Percentiles rank a stretch among this genome's conserved stretches.
Conservation (phyloP, 2,888 invertebrate genomes). For the Timema cristinae region DNA sequence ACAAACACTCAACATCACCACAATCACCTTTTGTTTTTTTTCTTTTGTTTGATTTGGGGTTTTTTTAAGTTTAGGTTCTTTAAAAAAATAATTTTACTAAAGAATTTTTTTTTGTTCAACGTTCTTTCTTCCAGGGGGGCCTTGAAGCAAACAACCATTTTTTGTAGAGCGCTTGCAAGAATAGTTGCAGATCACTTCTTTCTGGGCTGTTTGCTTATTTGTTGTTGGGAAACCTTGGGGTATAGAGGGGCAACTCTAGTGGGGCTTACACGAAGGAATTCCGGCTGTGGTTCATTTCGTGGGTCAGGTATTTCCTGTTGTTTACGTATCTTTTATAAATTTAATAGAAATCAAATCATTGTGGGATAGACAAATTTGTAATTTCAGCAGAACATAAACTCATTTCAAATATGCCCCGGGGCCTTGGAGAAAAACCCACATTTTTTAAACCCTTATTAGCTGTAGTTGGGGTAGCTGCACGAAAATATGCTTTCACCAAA, state of each 20-base stretch:
- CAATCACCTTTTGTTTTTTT: too few species aligned
- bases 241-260: not conserved
- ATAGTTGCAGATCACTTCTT: not conserved
- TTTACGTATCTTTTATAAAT: not conserved
- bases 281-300: not conserved
- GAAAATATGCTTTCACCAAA: slow-evolving; percentile 37
- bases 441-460: slow-evolving; percentile 32
- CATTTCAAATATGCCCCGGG: not conserved
- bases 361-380: not conserved
- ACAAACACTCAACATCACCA: too few species aligned
- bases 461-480: slow-evolving; percentile 34
- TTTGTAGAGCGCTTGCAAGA: too few species aligned
- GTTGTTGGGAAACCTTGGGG: not conserved
- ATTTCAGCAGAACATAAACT: not conserved
- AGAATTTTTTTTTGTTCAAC: too few species aligned
- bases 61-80: too few species aligned
- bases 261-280: not conserved
- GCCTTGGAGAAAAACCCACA: not conserved
- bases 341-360: not conserved
- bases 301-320: not conserved
- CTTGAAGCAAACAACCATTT: too few species aligned
- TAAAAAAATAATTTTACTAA: too few species aligned
- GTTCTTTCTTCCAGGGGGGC: too few species aligned
- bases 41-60: too few species aligned
- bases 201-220: not conserved